Conservation (phyloP, 1,140 invertebrate genomes). For the Drosophila rhopaloa region DNA sequence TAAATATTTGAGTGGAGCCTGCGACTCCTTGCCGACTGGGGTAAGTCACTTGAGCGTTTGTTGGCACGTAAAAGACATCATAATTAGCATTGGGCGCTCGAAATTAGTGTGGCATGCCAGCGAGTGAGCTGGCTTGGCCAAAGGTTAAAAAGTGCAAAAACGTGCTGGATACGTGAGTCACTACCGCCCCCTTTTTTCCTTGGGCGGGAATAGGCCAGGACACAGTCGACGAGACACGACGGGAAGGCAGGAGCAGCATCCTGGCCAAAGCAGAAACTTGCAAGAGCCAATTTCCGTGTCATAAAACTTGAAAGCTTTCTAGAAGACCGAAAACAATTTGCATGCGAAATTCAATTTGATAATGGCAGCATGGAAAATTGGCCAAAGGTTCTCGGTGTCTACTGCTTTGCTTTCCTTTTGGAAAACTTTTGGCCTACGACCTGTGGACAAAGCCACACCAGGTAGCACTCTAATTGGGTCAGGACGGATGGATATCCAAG, state of each 20-base stretch:
- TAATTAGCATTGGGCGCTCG: constrained; percentile 72
- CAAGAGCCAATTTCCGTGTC: constrained; percentile 79
- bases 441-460: constrained; percentile 16
- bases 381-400: constrained; percentile 12
- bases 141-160: constrained; percentile 56
- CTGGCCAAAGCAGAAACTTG: constrained; percentile 47
- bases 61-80: constrained; percentile 82
- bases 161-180: constrained; percentile 49
- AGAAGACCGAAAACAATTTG: constrained; percentile 74
- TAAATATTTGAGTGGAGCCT: constrained; percentile 77
- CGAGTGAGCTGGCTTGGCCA: constrained; percentile 9
- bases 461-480: constrained; percentile 68
- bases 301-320: constrained; percentile 83
- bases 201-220: neutral
- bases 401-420: constrained; percentile 4
- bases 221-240: neutral
- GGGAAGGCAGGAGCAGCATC: constrained; percentile 4
- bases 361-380: constrained; percentile 57
- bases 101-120: constrained; percentile 61
- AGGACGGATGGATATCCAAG: constrained; percentile 33
- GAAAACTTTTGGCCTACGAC: constrained; percentile 42
- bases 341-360: constrained; percentile 80
- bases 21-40: constrained; percentile 33
- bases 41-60: constrained; percentile 76
- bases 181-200: neutral